Evolutionary conservation across 2,113 vertebrate genomes (phyloP).

Genomic region (Puntigrus tetrazona): DNA sequence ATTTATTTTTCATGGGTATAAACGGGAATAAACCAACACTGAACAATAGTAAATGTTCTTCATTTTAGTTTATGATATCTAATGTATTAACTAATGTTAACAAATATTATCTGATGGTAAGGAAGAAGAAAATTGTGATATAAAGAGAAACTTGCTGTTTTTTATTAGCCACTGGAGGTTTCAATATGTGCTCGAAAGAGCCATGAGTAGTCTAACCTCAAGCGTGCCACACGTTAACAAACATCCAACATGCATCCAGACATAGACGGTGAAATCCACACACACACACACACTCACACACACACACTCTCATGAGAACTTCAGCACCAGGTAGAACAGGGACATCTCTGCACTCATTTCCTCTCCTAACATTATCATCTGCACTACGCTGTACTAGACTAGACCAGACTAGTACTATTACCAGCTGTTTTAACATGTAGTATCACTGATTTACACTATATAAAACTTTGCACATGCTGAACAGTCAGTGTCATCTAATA

Average conservation of each 20-base stretch:
- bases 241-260: constrained; percentile 1
- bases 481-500: constrained; percentile 46
- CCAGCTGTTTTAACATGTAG: constrained; percentile 33
- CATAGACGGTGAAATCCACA: neutral
- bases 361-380: constrained; percentile 5
- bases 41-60: too few species aligned
- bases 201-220: constrained; percentile 22
- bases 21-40: too few species aligned
- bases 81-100: neutral
- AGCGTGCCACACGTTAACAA: neutral
- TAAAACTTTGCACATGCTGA: constrained; percentile 41
- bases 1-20: too few species aligned
- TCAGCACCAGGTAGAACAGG: constrained; percentile 4
- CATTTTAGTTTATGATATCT: neutral
- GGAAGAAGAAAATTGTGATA: neutral
- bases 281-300: neutral
- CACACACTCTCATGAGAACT: neutral
- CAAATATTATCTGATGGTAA: neutral
- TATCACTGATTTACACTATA: constrained; percentile 26
- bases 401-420: constrained; percentile 38
- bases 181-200: constrained; percentile 13
- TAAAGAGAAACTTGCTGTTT: neutral
- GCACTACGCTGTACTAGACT: constrained; percentile 31
- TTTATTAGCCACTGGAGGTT: neutral
- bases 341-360: neutral